Base-by-base conservation (phyloP, 1,140 invertebrate genomes). In the Hetaerina americana region DNA sequence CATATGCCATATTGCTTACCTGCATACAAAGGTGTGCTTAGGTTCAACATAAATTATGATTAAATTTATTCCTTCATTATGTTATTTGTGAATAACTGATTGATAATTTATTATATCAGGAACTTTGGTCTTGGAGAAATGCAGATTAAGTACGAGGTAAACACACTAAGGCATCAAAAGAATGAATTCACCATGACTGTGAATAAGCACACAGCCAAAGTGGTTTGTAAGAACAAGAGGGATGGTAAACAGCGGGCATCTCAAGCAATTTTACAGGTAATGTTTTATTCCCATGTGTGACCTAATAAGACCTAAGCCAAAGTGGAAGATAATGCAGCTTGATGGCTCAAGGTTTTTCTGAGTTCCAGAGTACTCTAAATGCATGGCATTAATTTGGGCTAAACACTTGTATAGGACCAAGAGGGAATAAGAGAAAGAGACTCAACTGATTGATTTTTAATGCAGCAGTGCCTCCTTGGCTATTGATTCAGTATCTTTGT, bases 161-260 rank as follows among this genome's bases (percentile, higher is more conserved):
- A 94, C 77, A 90, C 93, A 6, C 82, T 95, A 24, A 94, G 95
- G 77, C 92, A 95, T 79, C 93, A 97, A 79, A 90, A 91, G 74
- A 97, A 97, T 80, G 93, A 97, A 83, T 95, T 96, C 78, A 92
- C 90, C 57, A 96, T 99, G 93, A 90, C 88, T 12, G 95, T 97
- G 67, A 95, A 95, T 18, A 94, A 96, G 78, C 94, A 98, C 78
- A 90, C 87, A 18, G 92, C 92, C 5, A 89, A 88, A n/a, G 92
- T 94, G 24, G 79, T 89, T 8, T 97, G 95, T 80, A 93, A 95
- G 78, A 98, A 98, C 82, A 98, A 98, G 82, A 89, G 94, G 77
- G 95, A 96, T 77, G 96, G 96, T n/a, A 98, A 98, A 81, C 96
- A 99, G 79, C 83, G 92, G 76, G 96, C 96, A 12, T 94, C 95